Percentiles rank a stretch among this genome's conserved stretches.
Conservation (phyloP, 1,140 invertebrate genomes). For the Pachyrhynchus sulphureomaculatus region DNA sequence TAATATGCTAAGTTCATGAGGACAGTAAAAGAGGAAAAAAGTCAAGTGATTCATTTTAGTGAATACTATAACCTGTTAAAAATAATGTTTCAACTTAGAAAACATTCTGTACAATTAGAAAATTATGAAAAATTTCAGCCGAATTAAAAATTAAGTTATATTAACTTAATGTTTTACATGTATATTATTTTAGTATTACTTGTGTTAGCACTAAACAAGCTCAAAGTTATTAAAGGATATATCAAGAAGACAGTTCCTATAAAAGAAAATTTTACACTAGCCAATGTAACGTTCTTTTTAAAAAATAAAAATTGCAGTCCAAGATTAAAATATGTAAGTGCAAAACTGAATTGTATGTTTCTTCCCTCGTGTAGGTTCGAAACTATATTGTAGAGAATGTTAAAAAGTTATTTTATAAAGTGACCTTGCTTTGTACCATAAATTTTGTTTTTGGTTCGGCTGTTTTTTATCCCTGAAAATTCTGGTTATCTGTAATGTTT, state of each 20-base stretch:
- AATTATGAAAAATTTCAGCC: too few species aligned
- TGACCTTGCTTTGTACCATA: constrained; percentile 50
- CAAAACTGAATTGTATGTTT: constrained; percentile 39
- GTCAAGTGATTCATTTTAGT: too few species aligned
- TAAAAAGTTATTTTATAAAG: constrained; percentile 50
- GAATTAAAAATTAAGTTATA: neutral
- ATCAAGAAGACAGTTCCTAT: constrained; percentile 23
- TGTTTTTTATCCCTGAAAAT: neutral
- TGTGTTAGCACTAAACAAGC: too few species aligned
- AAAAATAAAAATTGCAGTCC: neutral
- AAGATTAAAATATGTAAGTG: constrained; percentile 28
- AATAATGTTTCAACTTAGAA: too few species aligned
- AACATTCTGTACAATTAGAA: too few species aligned
- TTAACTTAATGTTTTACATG: neutral
- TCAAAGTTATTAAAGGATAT: neutral
- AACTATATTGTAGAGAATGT: constrained; percentile 44
- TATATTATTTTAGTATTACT: too few species aligned
- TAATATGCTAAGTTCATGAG: too few species aligned
- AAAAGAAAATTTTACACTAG: constrained; percentile 11
- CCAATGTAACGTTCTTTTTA: constrained; percentile 8
- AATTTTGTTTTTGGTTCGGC: neutral
- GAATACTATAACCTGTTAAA: too few species aligned
- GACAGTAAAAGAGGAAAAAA: too few species aligned
- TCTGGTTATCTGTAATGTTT: neutral
- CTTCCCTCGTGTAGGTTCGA: constrained; percentile 39